Percentiles rank a stretch among this genome's conserved stretches.
Evolutionary conservation across 37 sponge, comb jelly and placozoan species (phyloP).

Genomic region (Petrosia ficiformis): DNA sequence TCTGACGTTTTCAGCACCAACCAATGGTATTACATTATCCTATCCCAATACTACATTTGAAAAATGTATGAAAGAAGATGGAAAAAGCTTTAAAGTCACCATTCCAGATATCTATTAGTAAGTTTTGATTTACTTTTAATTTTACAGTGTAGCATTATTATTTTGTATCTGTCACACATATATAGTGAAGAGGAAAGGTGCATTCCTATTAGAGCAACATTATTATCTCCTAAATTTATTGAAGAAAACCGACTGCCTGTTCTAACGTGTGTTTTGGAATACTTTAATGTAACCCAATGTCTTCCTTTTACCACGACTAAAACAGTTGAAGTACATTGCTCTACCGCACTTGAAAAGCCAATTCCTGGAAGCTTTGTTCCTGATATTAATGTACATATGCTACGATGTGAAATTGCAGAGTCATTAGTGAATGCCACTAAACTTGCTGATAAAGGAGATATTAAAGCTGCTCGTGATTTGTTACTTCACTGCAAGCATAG

Average conservation of each 20-base stretch:
- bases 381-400: conserved; percentile 57
- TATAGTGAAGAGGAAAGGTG: conserved; percentile 84
- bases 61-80: conserved; percentile 30
- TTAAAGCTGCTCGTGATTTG: conserved; percentile 51
- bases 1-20: conserved; percentile 53
- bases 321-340: conserved; percentile 29
- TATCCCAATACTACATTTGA: conserved; percentile 64
- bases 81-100: conserved; percentile 49
- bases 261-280: conserved; percentile 51
- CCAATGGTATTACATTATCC: conserved; percentile 20
- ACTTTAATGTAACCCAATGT: conserved; percentile 66
- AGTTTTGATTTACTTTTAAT: background rate
- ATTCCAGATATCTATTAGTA: conserved; percentile 90
- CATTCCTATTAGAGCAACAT: conserved; percentile 28
- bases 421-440: conserved; percentile 48
- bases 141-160: background rate
- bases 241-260: conserved; percentile 3
- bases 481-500: conserved; percentile 16
- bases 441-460: conserved; percentile 54
- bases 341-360: conserved; percentile 26
- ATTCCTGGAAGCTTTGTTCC: conserved; percentile 22
- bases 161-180: no score
- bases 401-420: conserved; percentile 61
- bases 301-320: conserved; percentile 8
- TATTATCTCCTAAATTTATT: conserved; percentile 1